These are phyloP conservation scores for Amaurobius ferox DNA, from an alignment of 2,888 invertebrate species.

Conservation along the genomic window DNA sequence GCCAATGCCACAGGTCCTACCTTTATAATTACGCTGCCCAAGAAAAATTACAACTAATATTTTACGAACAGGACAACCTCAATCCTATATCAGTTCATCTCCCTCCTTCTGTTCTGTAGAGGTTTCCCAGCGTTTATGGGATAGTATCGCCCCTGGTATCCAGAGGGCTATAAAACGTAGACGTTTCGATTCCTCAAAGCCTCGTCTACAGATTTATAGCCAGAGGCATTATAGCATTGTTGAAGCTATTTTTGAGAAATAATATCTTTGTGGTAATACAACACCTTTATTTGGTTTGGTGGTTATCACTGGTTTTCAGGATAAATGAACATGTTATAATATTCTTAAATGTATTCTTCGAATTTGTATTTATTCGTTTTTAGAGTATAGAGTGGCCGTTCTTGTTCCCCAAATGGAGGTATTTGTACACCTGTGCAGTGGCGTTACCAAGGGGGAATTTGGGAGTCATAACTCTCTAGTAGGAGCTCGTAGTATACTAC, in stretches of 20 bases:
- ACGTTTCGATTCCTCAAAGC: conserved; percentile 16
- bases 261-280: neutral
- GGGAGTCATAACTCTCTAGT: too few species aligned
- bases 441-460: too few species aligned
- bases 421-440: too few species aligned
- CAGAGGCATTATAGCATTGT: neutral
- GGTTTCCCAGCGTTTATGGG: neutral
- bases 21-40: neutral
- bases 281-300: too few species aligned
- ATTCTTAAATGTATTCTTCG: too few species aligned
- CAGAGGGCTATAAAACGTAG: neutral
- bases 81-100: neutral
- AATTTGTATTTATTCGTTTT: too few species aligned
- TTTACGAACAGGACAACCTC: neutral
- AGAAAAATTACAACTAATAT: neutral
- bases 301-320: too few species aligned
- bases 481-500: too few species aligned
- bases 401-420: too few species aligned
- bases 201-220: neutral
- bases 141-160: conserved; percentile 8
- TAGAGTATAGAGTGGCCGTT: too few species aligned
- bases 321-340: too few species aligned
- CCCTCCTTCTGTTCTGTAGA: neutral
- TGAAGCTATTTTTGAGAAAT: neutral
- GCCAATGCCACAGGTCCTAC: neutral